These are phyloP conservation scores for Epizoanthus illoricatus DNA, from an alignment of 92 coral and sea anemone genomes.

Conservation along the genomic window DNA sequence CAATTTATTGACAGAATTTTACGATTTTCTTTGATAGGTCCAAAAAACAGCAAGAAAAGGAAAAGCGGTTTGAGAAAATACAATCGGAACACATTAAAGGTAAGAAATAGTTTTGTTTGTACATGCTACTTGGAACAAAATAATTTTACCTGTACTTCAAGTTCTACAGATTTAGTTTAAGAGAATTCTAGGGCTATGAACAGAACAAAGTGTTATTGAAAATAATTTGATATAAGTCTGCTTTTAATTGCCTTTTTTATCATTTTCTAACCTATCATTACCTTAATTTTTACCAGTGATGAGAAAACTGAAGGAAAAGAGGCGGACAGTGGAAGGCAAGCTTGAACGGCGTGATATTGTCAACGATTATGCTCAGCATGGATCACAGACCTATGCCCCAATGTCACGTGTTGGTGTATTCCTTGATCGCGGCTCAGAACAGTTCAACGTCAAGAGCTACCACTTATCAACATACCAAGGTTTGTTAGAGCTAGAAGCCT, in stretches of 20 bases:
- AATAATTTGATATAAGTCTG: no score
- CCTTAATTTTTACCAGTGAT: slow-evolving; percentile 49
- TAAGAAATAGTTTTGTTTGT: slow-evolving; percentile 28
- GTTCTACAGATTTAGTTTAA: no score
- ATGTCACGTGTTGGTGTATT: slow-evolving; percentile 98
- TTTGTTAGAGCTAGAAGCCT: slow-evolving; percentile 86
- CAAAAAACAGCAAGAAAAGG: slow-evolving; percentile 93
- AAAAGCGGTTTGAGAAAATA: slow-evolving; percentile 78
- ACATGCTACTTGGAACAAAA: no score
- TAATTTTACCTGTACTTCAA: no score
- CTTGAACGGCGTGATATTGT: slow-evolving; percentile 94
- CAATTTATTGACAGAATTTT: neutral
- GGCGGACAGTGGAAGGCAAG: slow-evolving; percentile 94
- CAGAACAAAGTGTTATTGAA: no score
- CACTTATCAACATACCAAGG: slow-evolving; percentile 94
- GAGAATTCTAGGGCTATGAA: no score
- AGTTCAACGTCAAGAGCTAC: slow-evolving; percentile 84
- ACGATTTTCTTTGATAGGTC: slow-evolving; percentile 62
- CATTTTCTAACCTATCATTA: neutral
- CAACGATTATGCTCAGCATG: slow-evolving; percentile 74
- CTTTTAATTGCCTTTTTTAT: no score
- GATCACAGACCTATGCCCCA: slow-evolving; percentile 97
- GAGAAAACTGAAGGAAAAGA: slow-evolving; percentile 88
- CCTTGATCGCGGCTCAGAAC: slow-evolving; percentile 98
- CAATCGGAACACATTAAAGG: slow-evolving; percentile 96